Evolutionary conservation across 2,888 invertebrate genomes (phyloP).

Genomic region (Resseliella maxima): DNA sequence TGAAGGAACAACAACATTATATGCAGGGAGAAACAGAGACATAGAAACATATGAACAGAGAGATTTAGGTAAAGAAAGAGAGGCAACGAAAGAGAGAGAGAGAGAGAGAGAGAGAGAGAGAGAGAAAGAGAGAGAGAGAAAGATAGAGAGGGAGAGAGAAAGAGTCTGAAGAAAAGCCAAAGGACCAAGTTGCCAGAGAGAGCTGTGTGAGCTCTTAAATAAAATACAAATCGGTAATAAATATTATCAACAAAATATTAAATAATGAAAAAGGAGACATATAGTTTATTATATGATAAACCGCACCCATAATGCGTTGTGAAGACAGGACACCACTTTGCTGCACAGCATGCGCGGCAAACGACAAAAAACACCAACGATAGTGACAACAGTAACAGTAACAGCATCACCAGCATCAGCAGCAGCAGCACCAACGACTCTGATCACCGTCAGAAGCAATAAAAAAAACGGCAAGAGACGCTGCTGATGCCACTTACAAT

Average conservation of each 20-base stretch:
- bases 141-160: too few species aligned
- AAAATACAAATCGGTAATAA: constrained; percentile 54
- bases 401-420: neutral
- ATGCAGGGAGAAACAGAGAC: too few species aligned
- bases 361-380: constrained; percentile 44
- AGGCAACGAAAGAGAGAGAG: neutral
- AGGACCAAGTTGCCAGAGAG: neutral
- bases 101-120: neutral
- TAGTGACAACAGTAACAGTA: neutral
- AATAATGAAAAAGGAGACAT: constrained; percentile 55
- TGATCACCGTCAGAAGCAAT: constrained; percentile 3
- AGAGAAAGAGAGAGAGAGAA: too few species aligned
- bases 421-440: neutral
- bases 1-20: neutral
- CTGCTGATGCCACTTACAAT: constrained; percentile 9
- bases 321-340: constrained; percentile 57
- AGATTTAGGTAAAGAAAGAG: too few species aligned
- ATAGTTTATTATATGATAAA: constrained; percentile 57
- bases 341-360: constrained; percentile 56
- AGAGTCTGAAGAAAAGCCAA: neutral
- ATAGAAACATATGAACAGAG: too few species aligned
- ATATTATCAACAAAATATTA: constrained; percentile 54
- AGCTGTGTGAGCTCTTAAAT: constrained; percentile 27
- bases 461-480: neutral
- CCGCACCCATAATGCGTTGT: constrained; percentile 56